Evolutionary conservation across 1,140 invertebrate species (phyloP).

Genomic region (Trachymyrmex septentrionalis): DNA sequence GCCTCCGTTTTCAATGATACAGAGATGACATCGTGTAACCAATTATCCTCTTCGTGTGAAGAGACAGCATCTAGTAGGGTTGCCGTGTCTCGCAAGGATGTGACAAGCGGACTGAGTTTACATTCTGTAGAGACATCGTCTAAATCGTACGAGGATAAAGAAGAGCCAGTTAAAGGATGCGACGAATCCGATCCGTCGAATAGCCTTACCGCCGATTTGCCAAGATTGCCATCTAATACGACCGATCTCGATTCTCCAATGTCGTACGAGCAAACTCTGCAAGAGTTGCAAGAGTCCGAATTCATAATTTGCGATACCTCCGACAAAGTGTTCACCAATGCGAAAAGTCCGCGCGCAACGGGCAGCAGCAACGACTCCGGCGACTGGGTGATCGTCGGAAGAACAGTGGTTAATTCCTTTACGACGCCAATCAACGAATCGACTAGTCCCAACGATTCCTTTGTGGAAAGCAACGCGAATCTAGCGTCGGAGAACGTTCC

Average conservation of each 20-base stretch:
- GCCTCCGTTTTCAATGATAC: slow-evolving; percentile 78
- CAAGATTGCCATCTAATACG: slow-evolving; percentile 72
- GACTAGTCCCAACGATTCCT: slow-evolving; percentile 79
- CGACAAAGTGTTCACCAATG: slow-evolving; percentile 82
- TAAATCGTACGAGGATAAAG: slow-evolving; percentile 58
- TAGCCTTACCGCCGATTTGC: slow-evolving; percentile 37
- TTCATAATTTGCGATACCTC: slow-evolving; percentile 83
- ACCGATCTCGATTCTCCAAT: slow-evolving; percentile 84
- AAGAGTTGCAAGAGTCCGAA: slow-evolving; percentile 82
- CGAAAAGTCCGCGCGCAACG: slow-evolving; percentile 76
- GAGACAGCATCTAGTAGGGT: slow-evolving; percentile 62
- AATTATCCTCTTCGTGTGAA: slow-evolving; percentile 74
- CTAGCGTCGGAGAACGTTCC: slow-evolving; percentile 81
- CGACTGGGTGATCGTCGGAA: slow-evolving; percentile 82
- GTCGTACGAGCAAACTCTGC: slow-evolving; percentile 83
- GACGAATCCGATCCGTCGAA: slow-evolving; percentile 43
- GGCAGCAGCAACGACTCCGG: slow-evolving; percentile 79
- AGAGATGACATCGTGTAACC: slow-evolving; percentile 80
- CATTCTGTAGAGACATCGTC: slow-evolving; percentile 66
- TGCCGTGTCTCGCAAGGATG: slow-evolving; percentile 37
- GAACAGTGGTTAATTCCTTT: slow-evolving; percentile 79
- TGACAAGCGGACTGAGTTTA: slow-evolving; percentile 64
- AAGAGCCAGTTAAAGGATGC: slow-evolving; percentile 43
- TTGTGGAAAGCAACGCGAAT: slow-evolving; percentile 73
- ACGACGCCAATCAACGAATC: slow-evolving; percentile 79